Evolutionary conservation across 1,140 invertebrate species (phyloP).

Genomic region (Lutraria rhynchaena): DNA sequence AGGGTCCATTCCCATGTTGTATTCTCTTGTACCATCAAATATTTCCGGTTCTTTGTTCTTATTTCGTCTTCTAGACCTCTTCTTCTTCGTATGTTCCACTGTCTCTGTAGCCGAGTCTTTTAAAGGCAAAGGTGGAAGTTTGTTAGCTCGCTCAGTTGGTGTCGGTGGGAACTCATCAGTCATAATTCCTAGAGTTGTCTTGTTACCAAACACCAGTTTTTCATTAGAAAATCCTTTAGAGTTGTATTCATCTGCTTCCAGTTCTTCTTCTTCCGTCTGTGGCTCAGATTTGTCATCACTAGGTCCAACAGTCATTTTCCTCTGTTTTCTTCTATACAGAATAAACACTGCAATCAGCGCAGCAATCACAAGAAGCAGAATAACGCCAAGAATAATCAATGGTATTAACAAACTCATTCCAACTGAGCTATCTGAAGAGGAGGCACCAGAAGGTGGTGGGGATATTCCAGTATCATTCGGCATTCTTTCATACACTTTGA

Average conservation of each 20-base stretch:
- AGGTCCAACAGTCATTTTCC: conserved; percentile 35
- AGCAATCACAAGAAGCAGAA: conserved; percentile 10
- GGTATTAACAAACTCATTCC: conserved; percentile 19
- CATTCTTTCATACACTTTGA: conserved; percentile 18
- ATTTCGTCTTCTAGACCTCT: conserved; percentile 47
- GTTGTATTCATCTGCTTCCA: conserved; percentile 37
- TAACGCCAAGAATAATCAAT: conserved; percentile 29
- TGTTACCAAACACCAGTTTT: conserved; percentile 30
- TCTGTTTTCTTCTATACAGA: conserved; percentile 12
- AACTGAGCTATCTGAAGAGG: background rate
- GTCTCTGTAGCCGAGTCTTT: conserved; percentile 37
- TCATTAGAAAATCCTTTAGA: conserved; percentile 9
- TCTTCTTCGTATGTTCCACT: conserved; percentile 28
- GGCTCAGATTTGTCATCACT: conserved; percentile 46
- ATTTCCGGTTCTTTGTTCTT: conserved; percentile 67
- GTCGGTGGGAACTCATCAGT: conserved; percentile 18
- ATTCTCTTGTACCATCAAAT: conserved; percentile 66
- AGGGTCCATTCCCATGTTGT: conserved; percentile 63
- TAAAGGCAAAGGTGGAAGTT: conserved; percentile 42
- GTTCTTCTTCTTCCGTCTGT: conserved; percentile 55
- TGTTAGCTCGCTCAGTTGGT: background rate
- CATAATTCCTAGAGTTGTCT: conserved; percentile 39
- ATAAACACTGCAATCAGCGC: conserved; percentile 22
- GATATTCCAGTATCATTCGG: conserved; percentile 11
- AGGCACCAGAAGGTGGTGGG: background rate